These are phyloP conservation scores for Clarias fuscus DNA, from an alignment of 2,797 vertebrate species.

Conservation along the genomic window DNA sequence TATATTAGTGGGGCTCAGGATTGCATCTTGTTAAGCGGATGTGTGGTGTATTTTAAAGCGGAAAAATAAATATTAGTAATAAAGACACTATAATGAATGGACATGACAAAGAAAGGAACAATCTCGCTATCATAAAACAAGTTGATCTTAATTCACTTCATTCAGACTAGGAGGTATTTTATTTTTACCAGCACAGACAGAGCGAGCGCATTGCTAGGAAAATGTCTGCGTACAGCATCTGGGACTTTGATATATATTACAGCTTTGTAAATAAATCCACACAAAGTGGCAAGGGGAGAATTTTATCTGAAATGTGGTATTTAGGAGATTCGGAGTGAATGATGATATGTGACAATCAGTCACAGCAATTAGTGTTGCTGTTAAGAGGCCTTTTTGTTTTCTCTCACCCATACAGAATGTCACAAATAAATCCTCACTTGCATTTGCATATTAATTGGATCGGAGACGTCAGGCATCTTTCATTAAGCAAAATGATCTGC, in stretches of 20 bases:
- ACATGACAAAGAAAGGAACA: background rate
- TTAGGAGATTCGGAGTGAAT: constrained; percentile 97
- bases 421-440: constrained; percentile 99
- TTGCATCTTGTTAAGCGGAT: background rate
- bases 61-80: background rate
- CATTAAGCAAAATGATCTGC: constrained; percentile 99
- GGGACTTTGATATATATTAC: constrained; percentile 58
- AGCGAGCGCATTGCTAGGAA: constrained; percentile 37
- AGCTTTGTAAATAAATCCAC: constrained; percentile 68
- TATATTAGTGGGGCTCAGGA: background rate
- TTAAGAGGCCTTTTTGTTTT: constrained; percentile 99
- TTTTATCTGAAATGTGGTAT: constrained; percentile 86
- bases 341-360: constrained; percentile 99
- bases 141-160: constrained; percentile 2
- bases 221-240: constrained; percentile 46
- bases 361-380: constrained; percentile 99
- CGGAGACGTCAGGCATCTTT: constrained; percentile 99
- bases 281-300: constrained; percentile 61
- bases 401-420: constrained; percentile 99
- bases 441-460: constrained; percentile 99
- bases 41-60: background rate
- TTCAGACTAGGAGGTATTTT: constrained; percentile 19
- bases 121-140: background rate
- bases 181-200: constrained; percentile 5
- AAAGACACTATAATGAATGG: background rate